Evolutionary conservation across 2,113 vertebrate species (phyloP).

Genomic region (Felis chaus): DNA sequence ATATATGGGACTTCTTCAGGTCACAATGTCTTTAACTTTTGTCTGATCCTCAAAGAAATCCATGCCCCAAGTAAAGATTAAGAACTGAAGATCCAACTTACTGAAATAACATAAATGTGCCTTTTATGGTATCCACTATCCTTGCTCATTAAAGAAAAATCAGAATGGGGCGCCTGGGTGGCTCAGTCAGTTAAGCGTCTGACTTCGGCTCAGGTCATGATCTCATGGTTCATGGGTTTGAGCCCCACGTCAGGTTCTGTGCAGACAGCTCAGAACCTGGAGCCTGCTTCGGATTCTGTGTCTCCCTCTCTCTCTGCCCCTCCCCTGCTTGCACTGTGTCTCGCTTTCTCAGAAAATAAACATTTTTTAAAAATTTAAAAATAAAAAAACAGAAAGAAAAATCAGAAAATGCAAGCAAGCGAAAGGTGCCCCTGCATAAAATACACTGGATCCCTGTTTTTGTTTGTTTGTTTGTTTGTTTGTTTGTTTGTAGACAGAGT

Average conservation of each 20-base stretch:
- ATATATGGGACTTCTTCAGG: conserved; percentile 1
- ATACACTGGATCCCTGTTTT: neutral
- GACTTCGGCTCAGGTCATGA: too few relatives aligned
- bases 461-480: too few relatives aligned
- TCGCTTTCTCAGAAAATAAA: too few relatives aligned
- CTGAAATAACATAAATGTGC: neutral
- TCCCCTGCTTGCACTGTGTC: too few relatives aligned
- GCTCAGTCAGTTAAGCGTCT: too few relatives aligned
- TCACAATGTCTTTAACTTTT: neutral
- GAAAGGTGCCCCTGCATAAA: neutral
- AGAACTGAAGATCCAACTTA: neutral
- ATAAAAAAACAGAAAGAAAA: neutral
- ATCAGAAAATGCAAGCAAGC: conserved; percentile 10
- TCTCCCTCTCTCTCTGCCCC: too few relatives aligned
- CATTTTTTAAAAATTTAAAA: too few relatives aligned
- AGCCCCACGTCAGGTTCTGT: too few relatives aligned
- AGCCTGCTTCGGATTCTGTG: too few relatives aligned
- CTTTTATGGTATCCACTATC: neutral
- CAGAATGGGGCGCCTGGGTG: neutral
- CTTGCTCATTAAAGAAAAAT: conserved; percentile 43
- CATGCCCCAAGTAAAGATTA: neutral
- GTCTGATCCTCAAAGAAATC: conserved; percentile 20
- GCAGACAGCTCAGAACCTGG: too few relatives aligned
- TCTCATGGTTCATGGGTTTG: too few relatives aligned
- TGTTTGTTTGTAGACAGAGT: too few relatives aligned